phyloP scores from a whole-genome alignment of 2,888 invertebrate genomes.

The Mellilla xanthometata region DNA sequence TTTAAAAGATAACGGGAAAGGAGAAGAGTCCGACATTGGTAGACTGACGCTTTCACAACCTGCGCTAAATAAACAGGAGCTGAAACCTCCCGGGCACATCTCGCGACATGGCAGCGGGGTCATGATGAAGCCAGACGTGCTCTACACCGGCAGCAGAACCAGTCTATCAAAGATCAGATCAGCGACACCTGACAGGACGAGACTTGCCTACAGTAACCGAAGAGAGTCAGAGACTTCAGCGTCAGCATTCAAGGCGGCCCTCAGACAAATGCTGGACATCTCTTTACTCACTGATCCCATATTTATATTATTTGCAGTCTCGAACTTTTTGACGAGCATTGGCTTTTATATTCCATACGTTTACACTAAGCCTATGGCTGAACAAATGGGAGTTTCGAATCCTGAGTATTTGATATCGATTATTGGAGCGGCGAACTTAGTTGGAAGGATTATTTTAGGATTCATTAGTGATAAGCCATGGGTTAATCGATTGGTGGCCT shows the following conservation, averaged over 20 bases:
- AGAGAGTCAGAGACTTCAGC: conserved; percentile 9
- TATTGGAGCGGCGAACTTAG: conserved; percentile 93
- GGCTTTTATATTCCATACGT: conserved; percentile 97
- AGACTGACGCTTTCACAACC: conserved; percentile 89
- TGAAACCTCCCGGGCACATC: conserved; percentile 42
- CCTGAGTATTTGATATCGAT: conserved; percentile 89
- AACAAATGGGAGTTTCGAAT: conserved; percentile 82
- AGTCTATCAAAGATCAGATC: conserved; percentile 80
- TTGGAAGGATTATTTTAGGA: conserved; percentile 94
- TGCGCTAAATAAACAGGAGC: conserved; percentile 78
- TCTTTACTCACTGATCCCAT: conserved; percentile 91
- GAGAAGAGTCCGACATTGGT: conserved; percentile 65
- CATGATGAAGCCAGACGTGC: conserved; percentile 93
- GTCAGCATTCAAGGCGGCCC: conserved; percentile 85
- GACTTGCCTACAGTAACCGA: conserved; percentile 42
- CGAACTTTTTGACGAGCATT: conserved; percentile 97
- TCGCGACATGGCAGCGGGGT: conserved; percentile 87
- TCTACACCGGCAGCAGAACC: conserved; percentile 91
- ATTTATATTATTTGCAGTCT: conserved; percentile 94
- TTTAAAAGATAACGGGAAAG: conserved; percentile 60
- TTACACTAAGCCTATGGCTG: conserved; percentile 90
- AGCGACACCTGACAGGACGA: conserved; percentile 63
- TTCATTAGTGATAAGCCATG: conserved; percentile 94
- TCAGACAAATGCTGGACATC: conserved; percentile 93
- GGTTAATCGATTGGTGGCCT: conserved; percentile 95